A percentile compares a stretch with the other conserved stretches of the same genome.
Conservation (phyloP, 2,888 invertebrate species). For the Oxytorus armatus region DNA sequence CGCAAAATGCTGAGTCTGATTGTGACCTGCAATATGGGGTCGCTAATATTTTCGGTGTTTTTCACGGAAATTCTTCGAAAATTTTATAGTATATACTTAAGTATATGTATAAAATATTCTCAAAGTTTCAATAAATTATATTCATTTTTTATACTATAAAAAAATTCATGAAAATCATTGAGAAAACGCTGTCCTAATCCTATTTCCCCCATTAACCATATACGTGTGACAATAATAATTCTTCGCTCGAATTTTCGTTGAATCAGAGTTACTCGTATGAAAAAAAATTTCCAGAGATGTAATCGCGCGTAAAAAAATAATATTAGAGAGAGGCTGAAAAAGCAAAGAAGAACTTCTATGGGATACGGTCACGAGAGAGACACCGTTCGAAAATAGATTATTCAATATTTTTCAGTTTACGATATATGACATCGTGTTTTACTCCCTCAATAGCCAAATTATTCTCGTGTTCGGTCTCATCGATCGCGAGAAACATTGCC, state of each 20-base stretch:
- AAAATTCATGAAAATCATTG: too few species aligned
- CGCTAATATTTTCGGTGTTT: too few species aligned
- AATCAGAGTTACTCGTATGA: constrained; percentile 28
- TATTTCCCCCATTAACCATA: too few species aligned
- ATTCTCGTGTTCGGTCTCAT: constrained; percentile 29
- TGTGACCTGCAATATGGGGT: too few species aligned
- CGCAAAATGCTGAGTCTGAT: too few species aligned
- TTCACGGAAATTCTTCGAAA: too few species aligned
- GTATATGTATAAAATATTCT: too few species aligned
- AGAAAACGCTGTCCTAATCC: too few species aligned
- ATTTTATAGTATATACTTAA: too few species aligned
- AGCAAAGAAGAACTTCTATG: constrained; percentile 57
- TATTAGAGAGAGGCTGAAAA: constrained; percentile 59
- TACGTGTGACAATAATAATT: constrained; percentile 61
- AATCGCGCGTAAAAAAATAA: constrained; percentile 55
- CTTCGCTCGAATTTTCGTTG: constrained; percentile 31
- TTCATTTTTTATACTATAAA: too few species aligned
- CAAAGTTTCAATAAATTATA: too few species aligned
- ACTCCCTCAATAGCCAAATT: constrained; percentile 23
- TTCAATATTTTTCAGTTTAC: constrained; percentile 72
- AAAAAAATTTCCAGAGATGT: constrained; percentile 11
- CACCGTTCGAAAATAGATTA: constrained; percentile 63
- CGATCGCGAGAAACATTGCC: constrained; percentile 23
- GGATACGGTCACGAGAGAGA: constrained; percentile 19
- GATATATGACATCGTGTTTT: constrained; percentile 45